These are phyloP conservation scores for Oasisia sp. DNA, from an alignment of 2,888 invertebrate species.

Conservation along the genomic window DNA sequence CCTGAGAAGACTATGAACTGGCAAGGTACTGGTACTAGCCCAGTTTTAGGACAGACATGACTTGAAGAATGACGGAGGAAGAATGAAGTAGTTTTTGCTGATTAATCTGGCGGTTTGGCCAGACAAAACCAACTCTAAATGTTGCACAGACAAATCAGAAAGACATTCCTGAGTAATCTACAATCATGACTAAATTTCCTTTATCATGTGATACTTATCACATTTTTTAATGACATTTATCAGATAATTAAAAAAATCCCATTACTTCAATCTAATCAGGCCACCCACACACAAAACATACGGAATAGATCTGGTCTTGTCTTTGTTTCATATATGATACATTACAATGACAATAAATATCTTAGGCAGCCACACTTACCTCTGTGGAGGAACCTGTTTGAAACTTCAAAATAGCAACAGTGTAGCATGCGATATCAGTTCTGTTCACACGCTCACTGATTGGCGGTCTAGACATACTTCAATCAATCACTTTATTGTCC, in stretches of 20 bases:
- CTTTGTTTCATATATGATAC: neutral
- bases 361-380: neutral
- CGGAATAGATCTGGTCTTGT: neutral
- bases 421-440: neutral
- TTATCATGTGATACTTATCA: neutral
- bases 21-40: neutral
- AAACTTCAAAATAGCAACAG: slow-evolving; percentile 12
- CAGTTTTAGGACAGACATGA: neutral
- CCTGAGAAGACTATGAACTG: neutral
- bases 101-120: neutral
- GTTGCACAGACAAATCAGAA: neutral
- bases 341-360: neutral
- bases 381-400: neutral
- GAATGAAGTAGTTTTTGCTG: neutral
- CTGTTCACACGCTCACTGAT: neutral
- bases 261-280: neutral
- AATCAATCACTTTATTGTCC: too few species aligned
- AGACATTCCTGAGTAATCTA: neutral
- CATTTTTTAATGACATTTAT: neutral
- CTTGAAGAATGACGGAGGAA: neutral
- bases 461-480: neutral
- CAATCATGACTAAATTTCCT: neutral
- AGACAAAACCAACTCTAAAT: neutral
- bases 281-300: neutral
- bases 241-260: neutral